These are phyloP conservation scores for Synanthedon tipuliformis DNA, from an alignment of 2,888 invertebrate genomes.

Conservation along the genomic window DNA sequence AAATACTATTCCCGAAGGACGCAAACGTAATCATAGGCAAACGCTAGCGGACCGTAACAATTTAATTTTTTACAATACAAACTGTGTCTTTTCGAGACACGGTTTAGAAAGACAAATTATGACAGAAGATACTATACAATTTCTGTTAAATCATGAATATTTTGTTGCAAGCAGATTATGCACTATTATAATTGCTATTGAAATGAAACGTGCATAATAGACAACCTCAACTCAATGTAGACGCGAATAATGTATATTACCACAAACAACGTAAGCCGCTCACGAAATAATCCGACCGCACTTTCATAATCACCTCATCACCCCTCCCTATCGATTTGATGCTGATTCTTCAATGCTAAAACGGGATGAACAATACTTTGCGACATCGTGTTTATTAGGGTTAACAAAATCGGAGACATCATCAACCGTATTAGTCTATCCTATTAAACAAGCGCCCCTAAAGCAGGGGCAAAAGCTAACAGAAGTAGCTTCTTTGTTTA, in stretches of 20 bases:
- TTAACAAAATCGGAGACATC: slow-evolving; percentile 50
- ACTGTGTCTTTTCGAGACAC: too few relatives aligned
- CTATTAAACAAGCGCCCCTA: slow-evolving; percentile 55
- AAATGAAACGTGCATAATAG: too few relatives aligned
- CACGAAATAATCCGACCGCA: slow-evolving; percentile 36
- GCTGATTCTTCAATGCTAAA: slow-evolving; percentile 12
- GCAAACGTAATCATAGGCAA: too few relatives aligned
- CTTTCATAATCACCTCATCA: slow-evolving; percentile 25
- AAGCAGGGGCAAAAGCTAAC: slow-evolving; percentile 56
- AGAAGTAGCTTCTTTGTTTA: slow-evolving; percentile 65
- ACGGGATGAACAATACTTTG: slow-evolving; percentile 22
- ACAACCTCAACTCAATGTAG: not conserved
- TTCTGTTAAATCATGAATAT: too few relatives aligned
- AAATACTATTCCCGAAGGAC: too few relatives aligned
- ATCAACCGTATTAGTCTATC: slow-evolving; percentile 65
- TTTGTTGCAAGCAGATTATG: too few relatives aligned
- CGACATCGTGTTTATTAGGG: slow-evolving; percentile 45
- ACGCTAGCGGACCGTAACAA: too few relatives aligned
- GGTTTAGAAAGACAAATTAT: too few relatives aligned
- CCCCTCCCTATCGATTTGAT: slow-evolving; percentile 13
- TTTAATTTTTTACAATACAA: too few relatives aligned
- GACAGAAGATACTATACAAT: too few relatives aligned
- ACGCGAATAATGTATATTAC: slow-evolving; percentile 15
- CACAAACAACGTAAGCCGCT: slow-evolving; percentile 39
- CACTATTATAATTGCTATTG: too few relatives aligned